These are phyloP conservation scores for Alosa alosa DNA, from an alignment of 2,113 vertebrate species.

Conservation along the genomic window DNA sequence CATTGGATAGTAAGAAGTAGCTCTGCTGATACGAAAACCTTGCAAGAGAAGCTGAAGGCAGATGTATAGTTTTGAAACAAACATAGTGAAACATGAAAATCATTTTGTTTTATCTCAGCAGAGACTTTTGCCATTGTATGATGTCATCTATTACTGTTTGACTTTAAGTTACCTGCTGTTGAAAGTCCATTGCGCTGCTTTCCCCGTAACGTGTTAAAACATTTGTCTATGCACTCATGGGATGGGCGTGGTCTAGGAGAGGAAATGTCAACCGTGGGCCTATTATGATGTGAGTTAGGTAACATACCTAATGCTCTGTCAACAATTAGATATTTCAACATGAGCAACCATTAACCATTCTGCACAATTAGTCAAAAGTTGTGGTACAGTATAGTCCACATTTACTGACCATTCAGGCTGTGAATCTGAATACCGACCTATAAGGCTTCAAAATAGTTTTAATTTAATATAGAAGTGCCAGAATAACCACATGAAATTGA, in stretches of 20 bases:
- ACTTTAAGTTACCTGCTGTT: neutral
- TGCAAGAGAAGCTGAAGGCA: neutral
- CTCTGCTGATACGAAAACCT: too few relatives aligned
- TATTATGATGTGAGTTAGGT: neutral
- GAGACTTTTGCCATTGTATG: neutral
- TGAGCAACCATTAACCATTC: neutral
- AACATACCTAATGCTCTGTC: neutral
- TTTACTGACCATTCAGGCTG: neutral
- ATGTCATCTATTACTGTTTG: neutral
- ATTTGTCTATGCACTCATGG: neutral
- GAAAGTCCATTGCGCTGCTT: neutral
- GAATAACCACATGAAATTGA: neutral
- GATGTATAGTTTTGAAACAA: neutral
- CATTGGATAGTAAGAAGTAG: neutral
- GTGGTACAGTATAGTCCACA: neutral
- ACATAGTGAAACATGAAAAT: neutral
- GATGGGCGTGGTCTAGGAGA: neutral
- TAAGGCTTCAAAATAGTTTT: neutral
- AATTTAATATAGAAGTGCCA: neutral
- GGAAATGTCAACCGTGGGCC: neutral
- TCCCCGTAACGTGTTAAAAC: neutral
- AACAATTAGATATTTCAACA: neutral
- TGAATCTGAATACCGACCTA: neutral
- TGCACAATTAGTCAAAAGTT: neutral
- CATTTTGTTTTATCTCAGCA: neutral